Conservation (phyloP, 2,113 vertebrate species). For the Promerops cafer region DNA sequence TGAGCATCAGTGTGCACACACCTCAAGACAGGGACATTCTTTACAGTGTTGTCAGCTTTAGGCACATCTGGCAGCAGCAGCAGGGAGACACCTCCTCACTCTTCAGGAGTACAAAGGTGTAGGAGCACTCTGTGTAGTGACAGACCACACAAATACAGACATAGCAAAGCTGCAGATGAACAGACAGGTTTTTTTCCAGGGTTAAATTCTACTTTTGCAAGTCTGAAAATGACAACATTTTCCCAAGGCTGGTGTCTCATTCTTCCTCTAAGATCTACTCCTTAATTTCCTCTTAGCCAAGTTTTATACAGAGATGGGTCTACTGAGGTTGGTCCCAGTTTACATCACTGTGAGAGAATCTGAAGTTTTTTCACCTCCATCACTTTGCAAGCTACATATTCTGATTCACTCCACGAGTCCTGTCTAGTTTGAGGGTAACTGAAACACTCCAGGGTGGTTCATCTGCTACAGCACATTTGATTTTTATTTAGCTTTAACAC, state of each 20-base stretch:
- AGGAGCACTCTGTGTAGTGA: background rate
- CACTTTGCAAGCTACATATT: background rate
- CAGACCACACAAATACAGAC: background rate
- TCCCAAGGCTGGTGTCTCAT: background rate
- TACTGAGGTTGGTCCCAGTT: background rate
- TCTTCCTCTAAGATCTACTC: background rate
- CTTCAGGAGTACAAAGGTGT: background rate
- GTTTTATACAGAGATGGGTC: background rate
- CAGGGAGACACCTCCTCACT: background rate
- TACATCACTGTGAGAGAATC: background rate
- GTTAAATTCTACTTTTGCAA: background rate
- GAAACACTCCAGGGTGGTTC: background rate
- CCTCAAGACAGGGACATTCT: background rate
- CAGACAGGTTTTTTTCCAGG: background rate
- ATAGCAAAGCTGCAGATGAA: background rate
- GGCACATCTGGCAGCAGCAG: background rate
- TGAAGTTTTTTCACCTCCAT: background rate
- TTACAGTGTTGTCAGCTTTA: background rate
- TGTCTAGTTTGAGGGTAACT: background rate
- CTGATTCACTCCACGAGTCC: background rate
- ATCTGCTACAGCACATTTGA: background rate
- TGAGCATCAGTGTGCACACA: background rate
- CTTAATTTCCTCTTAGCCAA: background rate
- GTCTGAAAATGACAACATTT: background rate
- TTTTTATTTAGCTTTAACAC: background rate